Percentiles rank a stretch among this genome's conserved stretches.
phyloP scores from a whole-genome alignment of 2,888 invertebrate species.

The Chorisops tibialis region DNA sequence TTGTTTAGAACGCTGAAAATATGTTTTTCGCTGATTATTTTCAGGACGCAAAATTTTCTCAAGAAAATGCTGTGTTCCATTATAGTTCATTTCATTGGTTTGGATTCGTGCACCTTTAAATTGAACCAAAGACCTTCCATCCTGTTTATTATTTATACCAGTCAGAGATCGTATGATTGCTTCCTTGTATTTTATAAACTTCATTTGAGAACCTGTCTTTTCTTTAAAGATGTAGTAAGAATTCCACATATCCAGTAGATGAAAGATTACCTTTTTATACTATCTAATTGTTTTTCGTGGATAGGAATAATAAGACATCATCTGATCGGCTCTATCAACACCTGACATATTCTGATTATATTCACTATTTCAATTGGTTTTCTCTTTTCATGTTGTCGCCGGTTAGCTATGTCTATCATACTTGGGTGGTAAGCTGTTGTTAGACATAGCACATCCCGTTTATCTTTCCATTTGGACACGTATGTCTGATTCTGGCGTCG shows the following conservation, averaged over 20 bases:
- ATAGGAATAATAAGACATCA: conserved; percentile 28
- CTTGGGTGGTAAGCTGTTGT: background rate
- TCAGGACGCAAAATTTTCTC: too few species aligned
- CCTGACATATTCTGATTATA: conserved; percentile 27
- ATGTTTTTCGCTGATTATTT: too few species aligned
- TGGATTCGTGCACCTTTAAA: too few species aligned
- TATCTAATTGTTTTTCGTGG: conserved; percentile 33
- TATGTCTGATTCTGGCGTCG: too few species aligned
- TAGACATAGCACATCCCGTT: too few species aligned
- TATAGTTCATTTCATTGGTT: too few species aligned
- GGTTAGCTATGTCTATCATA: background rate
- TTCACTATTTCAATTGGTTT: conserved; percentile 23
- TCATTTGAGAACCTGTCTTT: conserved; percentile 14
- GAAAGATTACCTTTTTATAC: conserved; percentile 33
- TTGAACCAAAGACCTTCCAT: too few species aligned
- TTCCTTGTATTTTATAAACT: conserved; percentile 4
- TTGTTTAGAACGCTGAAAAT: too few species aligned
- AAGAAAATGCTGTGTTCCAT: too few species aligned
- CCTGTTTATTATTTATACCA: background rate
- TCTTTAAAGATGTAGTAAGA: too few species aligned
- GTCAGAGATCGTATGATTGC: background rate
- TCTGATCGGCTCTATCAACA: conserved; percentile 27
- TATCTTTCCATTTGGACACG: too few species aligned
- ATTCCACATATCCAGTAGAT: conserved; percentile 29
- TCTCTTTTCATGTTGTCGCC: conserved; percentile 13